Evolutionary conservation across 2,888 invertebrate genomes (phyloP).

Genomic region (Trichogramma dendrolimi): DNA sequence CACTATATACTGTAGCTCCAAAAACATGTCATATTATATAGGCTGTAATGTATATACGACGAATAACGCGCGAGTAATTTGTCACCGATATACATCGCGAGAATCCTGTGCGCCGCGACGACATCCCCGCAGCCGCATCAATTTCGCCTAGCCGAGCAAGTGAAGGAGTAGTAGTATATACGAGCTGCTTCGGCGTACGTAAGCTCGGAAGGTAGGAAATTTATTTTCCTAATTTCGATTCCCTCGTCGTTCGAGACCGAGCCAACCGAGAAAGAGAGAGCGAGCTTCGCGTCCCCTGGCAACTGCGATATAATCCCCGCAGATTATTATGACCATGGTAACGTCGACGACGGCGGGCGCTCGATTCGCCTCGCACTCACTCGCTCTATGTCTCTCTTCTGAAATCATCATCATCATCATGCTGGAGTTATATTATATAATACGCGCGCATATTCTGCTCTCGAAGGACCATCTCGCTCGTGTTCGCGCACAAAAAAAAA

Average conservation of each 20-base stretch:
- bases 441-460: neutral
- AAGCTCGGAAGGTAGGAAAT: conserved; percentile 3
- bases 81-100: conserved; percentile 21
- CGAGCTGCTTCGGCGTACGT: too few species aligned
- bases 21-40: too few species aligned
- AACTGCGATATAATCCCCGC: conserved; percentile 19
- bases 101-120: neutral
- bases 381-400: neutral
- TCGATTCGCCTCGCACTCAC: conserved; percentile 12
- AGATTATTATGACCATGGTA: conserved; percentile 25
- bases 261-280: neutral
- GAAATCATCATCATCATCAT: conserved; percentile 2
- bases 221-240: conserved; percentile 25
- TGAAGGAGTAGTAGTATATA: too few species aligned
- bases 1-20: too few species aligned
- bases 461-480: conserved; percentile 2
- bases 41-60: neutral
- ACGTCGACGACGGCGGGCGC: conserved; percentile 9
- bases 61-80: conserved; percentile 17
- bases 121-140: conserved; percentile 5
- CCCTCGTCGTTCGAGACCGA: conserved; percentile 6
- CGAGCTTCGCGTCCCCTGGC: too few species aligned
- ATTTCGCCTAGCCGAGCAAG: conserved; percentile 5
- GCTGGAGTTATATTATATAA: too few species aligned
- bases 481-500: too few species aligned